A percentile compares a stretch with the other conserved stretches of the same genome.
Conservation (phyloP, 2,113 vertebrate genomes). For the Mesocricetus auratus region DNA sequence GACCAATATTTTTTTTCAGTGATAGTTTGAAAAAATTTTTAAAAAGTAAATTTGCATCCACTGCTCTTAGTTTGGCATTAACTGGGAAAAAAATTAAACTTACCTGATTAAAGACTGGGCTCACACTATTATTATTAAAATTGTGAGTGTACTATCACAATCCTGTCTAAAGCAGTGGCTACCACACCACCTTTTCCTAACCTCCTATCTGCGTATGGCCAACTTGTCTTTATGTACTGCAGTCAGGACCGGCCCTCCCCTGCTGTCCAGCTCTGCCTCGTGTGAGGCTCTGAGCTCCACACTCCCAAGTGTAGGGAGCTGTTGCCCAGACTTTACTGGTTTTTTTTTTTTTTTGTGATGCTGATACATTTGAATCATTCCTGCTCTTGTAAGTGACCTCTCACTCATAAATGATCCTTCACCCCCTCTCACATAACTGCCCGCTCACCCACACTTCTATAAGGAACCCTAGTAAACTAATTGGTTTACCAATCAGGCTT, state of each 20-base stretch:
- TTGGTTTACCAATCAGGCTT: background rate
- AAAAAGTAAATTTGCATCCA: background rate
- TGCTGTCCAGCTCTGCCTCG: no score
- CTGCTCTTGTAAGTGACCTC: background rate
- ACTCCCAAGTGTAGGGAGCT: no score
- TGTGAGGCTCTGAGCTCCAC: background rate
- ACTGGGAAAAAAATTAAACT: background rate
- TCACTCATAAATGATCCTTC: background rate
- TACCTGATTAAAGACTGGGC: background rate
- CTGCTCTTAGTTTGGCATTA: background rate
- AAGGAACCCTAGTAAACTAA: background rate
- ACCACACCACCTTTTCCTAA: background rate
- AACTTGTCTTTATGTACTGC: background rate
- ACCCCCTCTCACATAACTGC: background rate
- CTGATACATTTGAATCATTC: background rate
- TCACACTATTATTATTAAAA: background rate
- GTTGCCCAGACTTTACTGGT: background rate
- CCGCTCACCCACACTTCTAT: background rate
- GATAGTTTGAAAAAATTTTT: background rate
- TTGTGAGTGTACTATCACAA: background rate
- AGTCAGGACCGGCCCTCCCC: accelerated
- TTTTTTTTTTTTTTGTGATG: background rate
- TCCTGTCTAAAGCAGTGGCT: background rate
- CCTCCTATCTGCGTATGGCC: background rate
- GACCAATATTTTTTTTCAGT: background rate